Base-by-base conservation (phyloP, 37 sponge, comb jelly and placozoan genomes). In the Aplysina aerophoba region DNA sequence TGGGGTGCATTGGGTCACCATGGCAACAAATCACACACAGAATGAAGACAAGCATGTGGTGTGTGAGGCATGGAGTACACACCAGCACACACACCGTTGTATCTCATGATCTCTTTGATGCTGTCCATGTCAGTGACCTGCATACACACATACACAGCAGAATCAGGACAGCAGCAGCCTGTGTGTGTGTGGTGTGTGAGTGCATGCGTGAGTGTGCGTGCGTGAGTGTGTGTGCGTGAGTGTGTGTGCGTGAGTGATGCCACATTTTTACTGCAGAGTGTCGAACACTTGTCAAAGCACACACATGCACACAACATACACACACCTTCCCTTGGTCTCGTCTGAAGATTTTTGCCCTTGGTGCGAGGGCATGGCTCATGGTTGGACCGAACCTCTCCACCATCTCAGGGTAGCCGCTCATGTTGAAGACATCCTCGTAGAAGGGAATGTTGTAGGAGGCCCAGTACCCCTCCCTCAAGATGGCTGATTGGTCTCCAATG, bases 381-480 rank as follows among this genome's bases (percentile, higher is more conserved):
- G 83, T 59, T n/a, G 81, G 61, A 24, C 92, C 92, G 69, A 53
- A 15, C 39, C 68, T 84, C 71, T 78, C 35, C 62, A 67, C 88
- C 58, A 80, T 28, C 17, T 33, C 88, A 55, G 85, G 53, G 59
- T 87, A 91, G 8, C 92, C 92, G 22, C 85, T 83, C 24, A 79
- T 31, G 13, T 78, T 33, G 71, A 62, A 91, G 28, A 91, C 41
- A 34, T 87, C 55, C 80, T 92, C 89, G 50, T 85, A 92, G 80
- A 92, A 92, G 0, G 92, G 92, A n/a, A 92, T 64, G 50, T 92
- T 92, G 87, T 92, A 92, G 8, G 92, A 92, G 28, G 89, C 83
- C 89, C 89, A 92, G 77, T 92, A 88, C 20, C 92, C 92, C 0
- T 65, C 84, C 27, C 92, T 56, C 24, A 92, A 64, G 30, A 92